Evolutionary conservation across 2,797 vertebrate genomes (phyloP).

Genomic region (Morus bassanus): DNA sequence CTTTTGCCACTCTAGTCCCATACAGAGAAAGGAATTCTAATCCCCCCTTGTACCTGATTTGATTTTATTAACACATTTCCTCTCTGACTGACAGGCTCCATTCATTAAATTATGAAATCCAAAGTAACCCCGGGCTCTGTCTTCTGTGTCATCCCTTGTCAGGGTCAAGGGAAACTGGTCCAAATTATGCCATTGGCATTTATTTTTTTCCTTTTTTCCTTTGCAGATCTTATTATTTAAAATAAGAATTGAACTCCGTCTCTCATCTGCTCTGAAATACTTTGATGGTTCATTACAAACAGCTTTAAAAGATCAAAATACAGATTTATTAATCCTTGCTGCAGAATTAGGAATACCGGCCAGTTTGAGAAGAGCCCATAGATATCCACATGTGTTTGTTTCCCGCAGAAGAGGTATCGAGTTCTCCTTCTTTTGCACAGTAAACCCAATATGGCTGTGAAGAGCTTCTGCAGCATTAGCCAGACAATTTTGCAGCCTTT

Average conservation of each 20-base stretch:
- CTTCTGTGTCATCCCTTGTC: not conserved
- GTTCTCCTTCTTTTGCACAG: not conserved
- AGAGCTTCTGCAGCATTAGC: not conserved
- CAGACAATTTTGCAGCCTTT: not conserved
- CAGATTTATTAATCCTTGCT: not conserved
- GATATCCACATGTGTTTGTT: not conserved
- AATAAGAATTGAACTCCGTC: not conserved
- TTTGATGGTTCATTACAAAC: not conserved
- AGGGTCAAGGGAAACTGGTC: not conserved
- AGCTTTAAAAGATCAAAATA: not conserved
- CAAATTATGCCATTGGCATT: not conserved
- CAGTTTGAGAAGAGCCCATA: not conserved
- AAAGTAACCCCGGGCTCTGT: not conserved
- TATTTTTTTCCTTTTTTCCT: fast-evolving
- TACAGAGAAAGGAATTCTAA: not conserved
- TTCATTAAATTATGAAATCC: not conserved
- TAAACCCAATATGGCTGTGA: not conserved
- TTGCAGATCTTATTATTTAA: not conserved
- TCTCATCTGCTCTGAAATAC: not conserved
- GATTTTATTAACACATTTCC: not conserved
- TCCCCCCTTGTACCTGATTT: not conserved
- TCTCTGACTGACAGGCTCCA: not conserved
- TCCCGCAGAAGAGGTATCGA: not conserved
- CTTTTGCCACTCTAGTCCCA: not conserved
- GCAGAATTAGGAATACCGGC: not conserved